phyloP scores from a whole-genome alignment of 2,113 vertebrate genomes.

The Chaetorhynchus papuensis region DNA sequence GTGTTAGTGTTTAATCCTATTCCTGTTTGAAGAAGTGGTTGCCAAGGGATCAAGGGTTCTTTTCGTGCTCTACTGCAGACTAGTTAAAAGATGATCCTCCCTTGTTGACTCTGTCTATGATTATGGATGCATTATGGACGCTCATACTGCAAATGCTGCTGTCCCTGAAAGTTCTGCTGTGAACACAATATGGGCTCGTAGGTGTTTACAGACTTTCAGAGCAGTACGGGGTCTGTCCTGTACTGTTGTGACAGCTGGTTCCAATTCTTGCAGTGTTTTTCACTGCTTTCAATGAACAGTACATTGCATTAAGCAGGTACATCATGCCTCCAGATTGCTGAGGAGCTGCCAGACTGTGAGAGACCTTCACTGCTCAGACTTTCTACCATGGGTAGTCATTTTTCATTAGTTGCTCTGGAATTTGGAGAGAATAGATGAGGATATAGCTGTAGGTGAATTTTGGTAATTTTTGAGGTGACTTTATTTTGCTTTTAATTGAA shows the following conservation, averaged over 20 bases:
- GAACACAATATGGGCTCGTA: rapidly evolving
- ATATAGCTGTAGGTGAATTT: not conserved
- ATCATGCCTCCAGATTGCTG: not conserved
- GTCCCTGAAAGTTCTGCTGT: not conserved
- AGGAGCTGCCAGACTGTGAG: not conserved
- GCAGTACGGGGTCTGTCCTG: not conserved
- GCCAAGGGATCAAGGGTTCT: not conserved
- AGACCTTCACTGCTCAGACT: not conserved
- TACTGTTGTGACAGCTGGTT: not conserved
- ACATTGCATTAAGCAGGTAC: not conserved
- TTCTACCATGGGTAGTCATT: not conserved
- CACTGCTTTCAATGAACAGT: not conserved
- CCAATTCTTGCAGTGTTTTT: not conserved
- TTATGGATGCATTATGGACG: not conserved
- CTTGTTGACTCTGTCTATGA: not conserved
- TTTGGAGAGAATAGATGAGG: not conserved
- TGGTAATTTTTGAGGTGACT: not conserved
- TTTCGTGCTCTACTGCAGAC: not conserved
- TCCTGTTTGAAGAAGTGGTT: not conserved
- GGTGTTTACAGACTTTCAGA: not conserved
- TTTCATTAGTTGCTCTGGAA: not conserved
- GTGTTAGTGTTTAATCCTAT: not conserved
- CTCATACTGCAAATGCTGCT: not conserved
- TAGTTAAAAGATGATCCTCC: not conserved
- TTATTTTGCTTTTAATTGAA: not conserved